These are phyloP conservation scores for Agapostemon virescens DNA, from an alignment of 2,888 invertebrate genomes.

Conservation along the genomic window DNA sequence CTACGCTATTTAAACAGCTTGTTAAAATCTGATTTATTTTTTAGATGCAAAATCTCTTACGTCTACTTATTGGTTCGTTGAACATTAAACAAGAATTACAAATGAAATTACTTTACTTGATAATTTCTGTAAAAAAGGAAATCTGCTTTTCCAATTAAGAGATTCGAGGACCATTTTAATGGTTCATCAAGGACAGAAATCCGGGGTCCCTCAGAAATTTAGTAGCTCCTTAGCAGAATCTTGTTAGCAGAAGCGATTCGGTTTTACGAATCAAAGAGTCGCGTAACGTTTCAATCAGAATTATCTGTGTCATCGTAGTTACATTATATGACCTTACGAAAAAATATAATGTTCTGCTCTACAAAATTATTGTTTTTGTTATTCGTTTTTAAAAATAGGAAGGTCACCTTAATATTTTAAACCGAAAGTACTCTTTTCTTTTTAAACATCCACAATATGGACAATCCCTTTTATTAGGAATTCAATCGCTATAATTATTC, in stretches of 20 bases:
- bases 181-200: background rate
- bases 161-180: background rate
- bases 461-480: too few relatives aligned
- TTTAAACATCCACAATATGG: too few relatives aligned
- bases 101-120: background rate
- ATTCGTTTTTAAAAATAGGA: too few relatives aligned
- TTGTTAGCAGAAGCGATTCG: background rate
- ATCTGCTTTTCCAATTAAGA: constrained; percentile 4
- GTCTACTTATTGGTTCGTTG: background rate
- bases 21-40: background rate
- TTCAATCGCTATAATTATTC: too few relatives aligned
- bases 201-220: background rate
- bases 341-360: too few relatives aligned
- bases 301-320: too few relatives aligned
- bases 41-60: background rate
- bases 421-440: too few relatives aligned
- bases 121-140: constrained; percentile 4
- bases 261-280: constrained; percentile 2
- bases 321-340: too few relatives aligned
- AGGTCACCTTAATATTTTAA: too few relatives aligned
- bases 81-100: background rate
- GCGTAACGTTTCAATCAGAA: too few relatives aligned
- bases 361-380: too few relatives aligned
- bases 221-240: background rate
- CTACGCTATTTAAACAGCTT: background rate